These are phyloP conservation scores for Glyptemys insculpta DNA, from an alignment of 2,797 vertebrate species.

Conservation along the genomic window DNA sequence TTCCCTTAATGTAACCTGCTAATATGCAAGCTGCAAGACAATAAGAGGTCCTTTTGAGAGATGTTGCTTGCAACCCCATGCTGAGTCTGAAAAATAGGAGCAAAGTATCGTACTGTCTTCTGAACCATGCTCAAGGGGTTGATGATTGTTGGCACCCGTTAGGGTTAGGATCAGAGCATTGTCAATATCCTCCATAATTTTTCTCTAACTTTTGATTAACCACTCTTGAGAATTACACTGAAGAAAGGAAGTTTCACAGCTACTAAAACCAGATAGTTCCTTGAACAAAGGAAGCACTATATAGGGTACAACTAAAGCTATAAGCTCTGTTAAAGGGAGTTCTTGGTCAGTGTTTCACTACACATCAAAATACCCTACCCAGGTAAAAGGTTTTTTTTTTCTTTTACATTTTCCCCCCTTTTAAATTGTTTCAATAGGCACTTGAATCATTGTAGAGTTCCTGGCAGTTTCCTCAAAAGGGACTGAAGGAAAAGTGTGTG, in stretches of 20 bases:
- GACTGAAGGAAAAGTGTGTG: not conserved
- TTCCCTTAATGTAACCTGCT: conserved; percentile 41
- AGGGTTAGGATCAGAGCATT: not conserved
- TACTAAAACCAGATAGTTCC: not conserved
- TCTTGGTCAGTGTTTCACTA: not conserved
- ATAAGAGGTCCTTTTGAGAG: conserved; percentile 20
- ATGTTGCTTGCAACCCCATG: not conserved
- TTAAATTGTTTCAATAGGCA: not conserved
- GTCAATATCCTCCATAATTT: not conserved
- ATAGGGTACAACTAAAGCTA: not conserved
- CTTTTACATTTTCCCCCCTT: not conserved
- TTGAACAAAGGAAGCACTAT: not conserved
- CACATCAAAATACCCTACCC: not conserved
- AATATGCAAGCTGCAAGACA: conserved; percentile 24
- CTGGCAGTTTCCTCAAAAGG: not conserved
- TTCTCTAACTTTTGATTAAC: not conserved
- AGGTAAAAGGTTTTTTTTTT: not conserved
- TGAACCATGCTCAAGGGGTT: not conserved
- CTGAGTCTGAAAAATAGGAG: not conserved
- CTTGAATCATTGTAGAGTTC: not conserved
- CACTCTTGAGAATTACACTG: not conserved
- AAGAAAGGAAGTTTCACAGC: not conserved
- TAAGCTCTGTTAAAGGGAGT: not conserved
- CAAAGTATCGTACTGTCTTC: not conserved
- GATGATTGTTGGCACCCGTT: not conserved